Evolutionary conservation across 2,888 invertebrate genomes (phyloP).

Genomic region (Idaea dimidiata): DNA sequence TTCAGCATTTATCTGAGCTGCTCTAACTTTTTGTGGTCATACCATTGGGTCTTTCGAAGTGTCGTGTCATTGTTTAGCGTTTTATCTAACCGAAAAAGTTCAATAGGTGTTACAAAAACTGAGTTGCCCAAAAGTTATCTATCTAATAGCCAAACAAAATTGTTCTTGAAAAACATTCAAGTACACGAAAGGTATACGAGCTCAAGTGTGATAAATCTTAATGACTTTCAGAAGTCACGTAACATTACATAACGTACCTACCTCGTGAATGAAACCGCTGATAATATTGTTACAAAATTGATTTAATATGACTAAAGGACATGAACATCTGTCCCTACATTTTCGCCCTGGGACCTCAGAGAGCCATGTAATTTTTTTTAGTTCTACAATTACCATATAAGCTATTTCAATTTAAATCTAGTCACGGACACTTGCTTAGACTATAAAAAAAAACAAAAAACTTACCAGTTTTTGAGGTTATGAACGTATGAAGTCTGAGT

Average conservation of each 20-base stretch:
- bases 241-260: background rate
- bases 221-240: background rate
- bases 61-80: background rate
- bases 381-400: no score
- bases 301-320: background rate
- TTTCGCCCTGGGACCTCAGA: no score
- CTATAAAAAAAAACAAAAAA: no score
- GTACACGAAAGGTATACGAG: background rate
- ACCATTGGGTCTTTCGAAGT: background rate
- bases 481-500: no score
- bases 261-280: background rate
- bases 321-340: no score
- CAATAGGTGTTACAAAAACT: background rate
- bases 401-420: no score
- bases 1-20: background rate
- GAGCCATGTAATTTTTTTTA: no score
- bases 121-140: background rate
- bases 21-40: background rate
- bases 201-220: background rate
- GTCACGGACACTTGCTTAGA: no score
- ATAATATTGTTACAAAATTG: background rate
- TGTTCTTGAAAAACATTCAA: background rate
- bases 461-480: no score
- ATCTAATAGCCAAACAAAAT: background rate
- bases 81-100: background rate